Conservation (phyloP, 2,888 invertebrate species). For the Drosophila testacea region DNA sequence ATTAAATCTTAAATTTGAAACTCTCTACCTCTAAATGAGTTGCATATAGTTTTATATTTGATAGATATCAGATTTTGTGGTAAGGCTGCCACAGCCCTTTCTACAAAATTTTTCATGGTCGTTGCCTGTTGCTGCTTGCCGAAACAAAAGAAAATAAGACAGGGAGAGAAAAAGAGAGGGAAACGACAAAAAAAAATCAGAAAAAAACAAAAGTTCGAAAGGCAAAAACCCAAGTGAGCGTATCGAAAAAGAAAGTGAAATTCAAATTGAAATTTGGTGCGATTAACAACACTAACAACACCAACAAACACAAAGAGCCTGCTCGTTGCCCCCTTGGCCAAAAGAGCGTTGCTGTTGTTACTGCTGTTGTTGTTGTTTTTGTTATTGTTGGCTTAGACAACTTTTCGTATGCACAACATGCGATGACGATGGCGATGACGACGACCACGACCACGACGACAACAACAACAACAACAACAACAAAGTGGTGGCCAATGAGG, state of each 20-base stretch:
- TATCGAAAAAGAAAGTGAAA: constrained; percentile 84
- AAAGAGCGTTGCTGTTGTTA: background rate
- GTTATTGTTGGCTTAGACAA: constrained; percentile 52
- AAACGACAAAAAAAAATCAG: constrained; percentile 33
- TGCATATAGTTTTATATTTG: constrained; percentile 7
- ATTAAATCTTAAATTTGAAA: constrained; percentile 3
- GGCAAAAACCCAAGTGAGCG: constrained; percentile 82
- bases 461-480: background rate
- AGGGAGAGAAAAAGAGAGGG: constrained; percentile 14
- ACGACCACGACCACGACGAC: constrained; percentile 28
- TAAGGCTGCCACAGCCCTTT: constrained; percentile 50
- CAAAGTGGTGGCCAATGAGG: constrained; percentile 39
- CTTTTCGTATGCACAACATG: constrained; percentile 78
- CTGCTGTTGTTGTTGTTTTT: background rate
- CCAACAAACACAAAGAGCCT: constrained; percentile 51
- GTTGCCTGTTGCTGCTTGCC: constrained; percentile 69
- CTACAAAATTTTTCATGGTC: constrained; percentile 75
- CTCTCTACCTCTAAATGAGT: background rate
- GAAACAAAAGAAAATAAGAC: constrained; percentile 62
- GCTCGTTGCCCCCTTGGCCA: constrained; percentile 17
- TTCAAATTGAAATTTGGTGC: constrained; percentile 82
- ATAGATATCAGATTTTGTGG: constrained; percentile 3
- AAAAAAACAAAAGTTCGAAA: constrained; percentile 76
- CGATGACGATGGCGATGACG: constrained; percentile 36
- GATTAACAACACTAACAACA: constrained; percentile 72